Evolutionary conservation across 2,888 invertebrate species (phyloP).

Genomic region (Rhorus exstirpatorius): DNA sequence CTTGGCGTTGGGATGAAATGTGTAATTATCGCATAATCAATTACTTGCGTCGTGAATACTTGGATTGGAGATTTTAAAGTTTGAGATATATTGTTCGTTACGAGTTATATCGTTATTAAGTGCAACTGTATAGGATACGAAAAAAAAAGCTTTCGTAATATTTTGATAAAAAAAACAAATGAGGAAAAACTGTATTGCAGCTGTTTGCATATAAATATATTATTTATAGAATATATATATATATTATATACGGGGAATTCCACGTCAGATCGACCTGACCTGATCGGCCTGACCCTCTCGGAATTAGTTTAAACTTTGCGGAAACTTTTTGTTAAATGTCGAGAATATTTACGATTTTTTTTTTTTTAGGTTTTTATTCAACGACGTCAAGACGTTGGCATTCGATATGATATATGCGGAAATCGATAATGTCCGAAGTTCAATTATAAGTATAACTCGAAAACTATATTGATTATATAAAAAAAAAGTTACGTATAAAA

Average conservation of each 20-base stretch:
- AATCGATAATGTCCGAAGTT: no score
- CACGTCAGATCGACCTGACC: no score
- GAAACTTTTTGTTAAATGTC: no score
- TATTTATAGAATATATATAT: slow-evolving; percentile 55
- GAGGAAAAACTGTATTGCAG: slow-evolving; percentile 51
- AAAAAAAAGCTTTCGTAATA: slow-evolving; percentile 73
- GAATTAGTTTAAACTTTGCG: no score
- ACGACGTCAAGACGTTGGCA: no score
- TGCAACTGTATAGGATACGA: slow-evolving; percentile 46
- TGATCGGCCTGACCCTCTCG: no score
- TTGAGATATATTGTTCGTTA: slow-evolving; percentile 61
- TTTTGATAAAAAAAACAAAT: slow-evolving; percentile 76
- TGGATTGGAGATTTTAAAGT: slow-evolving; percentile 43
- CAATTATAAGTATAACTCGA: no score
- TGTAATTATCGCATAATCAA: slow-evolving; percentile 35
- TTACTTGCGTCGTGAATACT: slow-evolving; percentile 3
- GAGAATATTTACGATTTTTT: no score
- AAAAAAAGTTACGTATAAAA: no score
- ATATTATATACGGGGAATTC: slow-evolving; percentile 51
- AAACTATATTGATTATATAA: no score
- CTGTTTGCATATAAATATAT: slow-evolving; percentile 62
- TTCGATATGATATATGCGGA: no score
- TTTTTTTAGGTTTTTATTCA: no score
- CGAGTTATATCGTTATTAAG: slow-evolving; percentile 48
- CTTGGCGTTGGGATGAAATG: background rate